Percentiles rank a stretch among this genome's conserved stretches.
These are phyloP conservation scores for Poeciliopsis turneri DNA, from an alignment of 2,797 vertebrate genomes.

Conservation along the genomic window DNA sequence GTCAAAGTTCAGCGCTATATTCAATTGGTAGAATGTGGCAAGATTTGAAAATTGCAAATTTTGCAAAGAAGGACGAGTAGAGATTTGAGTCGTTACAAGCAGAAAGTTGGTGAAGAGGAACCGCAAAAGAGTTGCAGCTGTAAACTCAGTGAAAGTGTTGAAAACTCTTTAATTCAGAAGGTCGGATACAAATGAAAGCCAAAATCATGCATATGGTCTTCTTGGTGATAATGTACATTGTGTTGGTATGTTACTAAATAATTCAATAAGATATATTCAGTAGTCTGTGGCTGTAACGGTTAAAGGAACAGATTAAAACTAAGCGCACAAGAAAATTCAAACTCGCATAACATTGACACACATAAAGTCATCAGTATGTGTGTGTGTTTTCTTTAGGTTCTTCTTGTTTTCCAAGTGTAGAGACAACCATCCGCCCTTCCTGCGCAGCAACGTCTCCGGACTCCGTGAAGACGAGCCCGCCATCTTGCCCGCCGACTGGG, in stretches of 20 bases:
- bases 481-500: constrained; percentile 61
- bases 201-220: not conserved
- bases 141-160: not conserved
- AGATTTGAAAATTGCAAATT: not conserved
- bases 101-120: not conserved
- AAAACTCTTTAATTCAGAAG: not conserved
- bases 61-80: not conserved
- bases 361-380: not conserved
- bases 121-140: not conserved
- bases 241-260: not conserved
- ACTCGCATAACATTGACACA: not conserved
- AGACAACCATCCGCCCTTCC: constrained; percentile 69
- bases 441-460: constrained; percentile 71
- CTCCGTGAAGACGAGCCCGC: constrained; percentile 57
- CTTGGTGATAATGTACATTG: not conserved
- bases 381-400: constrained; percentile 70
- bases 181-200: not conserved
- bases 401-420: constrained; percentile 78
- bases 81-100: not conserved
- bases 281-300: not conserved
- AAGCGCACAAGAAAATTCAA: not conserved
- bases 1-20: not conserved
- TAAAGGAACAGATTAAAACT: not conserved
- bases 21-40: not conserved
- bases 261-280: not conserved